Evolutionary conservation across 2,888 invertebrate species (phyloP).

Genomic region (Eutolmus rufibarbis): DNA sequence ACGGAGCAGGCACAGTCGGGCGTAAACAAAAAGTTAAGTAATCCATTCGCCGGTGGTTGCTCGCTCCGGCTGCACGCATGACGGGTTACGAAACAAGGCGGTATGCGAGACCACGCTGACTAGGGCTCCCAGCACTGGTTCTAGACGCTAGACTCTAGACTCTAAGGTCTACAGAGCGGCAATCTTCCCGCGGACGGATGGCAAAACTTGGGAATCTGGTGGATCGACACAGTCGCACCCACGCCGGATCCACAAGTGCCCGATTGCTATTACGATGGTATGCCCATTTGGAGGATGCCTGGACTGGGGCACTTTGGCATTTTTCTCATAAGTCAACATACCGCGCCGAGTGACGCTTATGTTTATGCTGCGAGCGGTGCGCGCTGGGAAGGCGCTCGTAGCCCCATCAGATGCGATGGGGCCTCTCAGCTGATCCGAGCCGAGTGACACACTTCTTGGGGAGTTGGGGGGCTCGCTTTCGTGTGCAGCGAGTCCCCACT

Average conservation of each 20-base stretch:
- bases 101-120: background rate
- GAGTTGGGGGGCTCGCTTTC: background rate
- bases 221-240: conserved; percentile 6
- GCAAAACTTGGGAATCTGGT: background rate
- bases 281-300: background rate
- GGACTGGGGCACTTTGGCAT: background rate
- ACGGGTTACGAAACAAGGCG: background rate
- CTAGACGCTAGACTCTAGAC: background rate
- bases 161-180: background rate
- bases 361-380: background rate
- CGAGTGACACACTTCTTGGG: background rate
- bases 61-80: background rate
- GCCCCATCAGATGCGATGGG: background rate
- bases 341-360: background rate
- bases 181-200: background rate
- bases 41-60: background rate
- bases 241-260: background rate
- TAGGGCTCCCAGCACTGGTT: background rate
- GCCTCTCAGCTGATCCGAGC: conserved; percentile 16
- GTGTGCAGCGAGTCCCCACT: background rate
- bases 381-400: background rate
- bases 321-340: background rate
- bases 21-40: background rate
- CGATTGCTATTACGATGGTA: background rate
- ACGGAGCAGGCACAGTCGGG: background rate